Percentiles rank a stretch among this genome's conserved stretches.
These are phyloP conservation scores for Pteria penguin DNA, from an alignment of 2,888 invertebrate species.

Conservation along the genomic window DNA sequence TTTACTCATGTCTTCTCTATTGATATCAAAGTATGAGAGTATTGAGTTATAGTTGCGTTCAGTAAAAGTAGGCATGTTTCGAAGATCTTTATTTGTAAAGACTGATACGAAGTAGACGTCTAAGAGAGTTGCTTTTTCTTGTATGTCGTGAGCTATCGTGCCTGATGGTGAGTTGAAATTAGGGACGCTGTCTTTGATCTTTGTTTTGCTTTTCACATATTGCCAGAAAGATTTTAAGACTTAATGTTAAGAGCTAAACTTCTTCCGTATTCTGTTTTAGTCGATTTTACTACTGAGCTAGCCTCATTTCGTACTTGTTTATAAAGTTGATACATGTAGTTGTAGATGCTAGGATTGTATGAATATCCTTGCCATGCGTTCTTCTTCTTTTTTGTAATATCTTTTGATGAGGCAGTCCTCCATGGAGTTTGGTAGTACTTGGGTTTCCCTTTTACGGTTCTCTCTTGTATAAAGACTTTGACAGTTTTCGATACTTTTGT, in stretches of 20 bases:
- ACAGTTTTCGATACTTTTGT: neutral
- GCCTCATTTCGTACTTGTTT: neutral
- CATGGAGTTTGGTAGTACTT: neutral
- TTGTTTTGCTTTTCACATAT: neutral
- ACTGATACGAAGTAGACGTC: neutral
- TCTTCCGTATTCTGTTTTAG: neutral
- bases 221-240: neutral
- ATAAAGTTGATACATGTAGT: neutral
- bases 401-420: neutral
- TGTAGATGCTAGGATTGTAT: neutral
- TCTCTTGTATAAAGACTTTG: neutral
- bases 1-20: neutral
- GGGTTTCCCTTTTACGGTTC: rapidly evolving
- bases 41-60: neutral
- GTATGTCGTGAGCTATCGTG: neutral
- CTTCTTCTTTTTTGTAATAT: neutral
- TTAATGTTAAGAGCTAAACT: neutral
- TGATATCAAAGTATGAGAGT: rapidly evolving
- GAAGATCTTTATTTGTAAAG: neutral
- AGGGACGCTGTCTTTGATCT: neutral
- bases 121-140: neutral
- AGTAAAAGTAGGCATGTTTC: rapidly evolving
- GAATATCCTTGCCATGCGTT: neutral
- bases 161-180: neutral
- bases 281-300: neutral